These are phyloP conservation scores for Scopus umbretta DNA, from an alignment of 2,113 vertebrate species.

Conservation along the genomic window DNA sequence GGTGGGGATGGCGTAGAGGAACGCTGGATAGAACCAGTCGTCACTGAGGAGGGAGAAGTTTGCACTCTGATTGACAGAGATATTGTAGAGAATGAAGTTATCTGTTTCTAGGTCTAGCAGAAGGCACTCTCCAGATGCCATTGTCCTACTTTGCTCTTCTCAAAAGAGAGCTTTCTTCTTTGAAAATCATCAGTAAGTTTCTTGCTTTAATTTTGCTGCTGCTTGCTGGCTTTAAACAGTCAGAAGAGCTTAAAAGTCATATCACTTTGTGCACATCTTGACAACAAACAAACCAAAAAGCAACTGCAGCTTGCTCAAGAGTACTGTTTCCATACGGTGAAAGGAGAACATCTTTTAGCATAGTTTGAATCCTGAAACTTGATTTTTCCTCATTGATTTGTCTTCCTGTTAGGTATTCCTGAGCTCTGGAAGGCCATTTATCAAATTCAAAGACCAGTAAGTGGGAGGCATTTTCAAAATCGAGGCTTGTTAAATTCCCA, in stretches of 20 bases:
- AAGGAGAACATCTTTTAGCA: background rate
- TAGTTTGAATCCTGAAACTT: background rate
- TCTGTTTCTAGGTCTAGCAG: constrained; percentile 62
- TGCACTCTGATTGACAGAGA: constrained; percentile 57
- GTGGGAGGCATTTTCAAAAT: background rate
- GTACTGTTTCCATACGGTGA: background rate
- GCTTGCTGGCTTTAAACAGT: background rate
- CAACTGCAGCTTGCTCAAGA: background rate
- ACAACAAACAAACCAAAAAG: background rate
- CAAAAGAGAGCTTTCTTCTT: background rate
- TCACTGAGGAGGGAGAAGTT: constrained; percentile 52
- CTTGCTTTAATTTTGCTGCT: constrained; percentile 12
- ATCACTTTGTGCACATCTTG: background rate
- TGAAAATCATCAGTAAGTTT: background rate
- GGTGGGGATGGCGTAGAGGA: constrained; percentile 81
- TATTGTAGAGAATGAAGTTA: constrained; percentile 53
- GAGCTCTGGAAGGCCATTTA: background rate
- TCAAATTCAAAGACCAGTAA: background rate
- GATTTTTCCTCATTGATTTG: background rate
- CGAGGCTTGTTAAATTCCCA: background rate
- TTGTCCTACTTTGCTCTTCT: constrained; percentile 39
- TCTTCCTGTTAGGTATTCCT: background rate
- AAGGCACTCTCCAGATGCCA: constrained; percentile 72
- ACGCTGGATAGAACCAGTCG: constrained; percentile 75
- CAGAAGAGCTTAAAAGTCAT: constrained; percentile 1